Base-by-base conservation (phyloP, 2,797 vertebrate species). In the Enteromius trimaculatus region DNA sequence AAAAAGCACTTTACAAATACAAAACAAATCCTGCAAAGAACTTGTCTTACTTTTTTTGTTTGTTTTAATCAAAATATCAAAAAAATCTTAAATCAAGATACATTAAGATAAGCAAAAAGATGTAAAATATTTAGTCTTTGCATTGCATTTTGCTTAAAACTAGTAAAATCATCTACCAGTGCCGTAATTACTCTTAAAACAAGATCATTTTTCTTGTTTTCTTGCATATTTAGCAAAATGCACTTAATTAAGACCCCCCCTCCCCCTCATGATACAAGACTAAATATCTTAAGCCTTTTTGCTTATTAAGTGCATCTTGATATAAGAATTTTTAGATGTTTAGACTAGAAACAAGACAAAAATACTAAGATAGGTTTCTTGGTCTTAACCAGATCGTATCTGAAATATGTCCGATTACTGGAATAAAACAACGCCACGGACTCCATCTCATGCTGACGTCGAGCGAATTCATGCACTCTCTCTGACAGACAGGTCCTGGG, bases 401-500 rank as follows among this genome's bases (percentile, higher is more conserved):
- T 44, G 10, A 44, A 47, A 44, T 23, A 19, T 8, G 19, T 60
- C 65, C 2, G 16, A 58, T 37, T 19, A 23, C 16, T 58, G 7
- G 2, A 44, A 62, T 17, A 19, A 51, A 82, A 76, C 21, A 13
- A 8, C 6, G 0, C 11, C 29, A 9, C 5, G 0, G n/a, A 62
- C 29, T 8, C 8, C 26, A 17, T 51, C 65, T 65, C 8, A 49
- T 34, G 19, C 14, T 51, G 62, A 65, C 26, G 29, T 65, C 11
- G 37, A 65, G 29, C 21, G 68, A 71, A 44, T 60, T 60, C 68
- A 70, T 62, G 68, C 7, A 0, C 62, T 16, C 3, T 8, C 51
- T 60, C 70, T 72, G 70, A 75, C 34, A 42, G 71, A 64, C 71
- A 82, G 71, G 60, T 66, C 60, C 29, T 62, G 55, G 68, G 39